These are phyloP conservation scores for Zhuqinia jingwanae DNA, from an alignment of 2,888 invertebrate species.

Conservation along the genomic window DNA sequence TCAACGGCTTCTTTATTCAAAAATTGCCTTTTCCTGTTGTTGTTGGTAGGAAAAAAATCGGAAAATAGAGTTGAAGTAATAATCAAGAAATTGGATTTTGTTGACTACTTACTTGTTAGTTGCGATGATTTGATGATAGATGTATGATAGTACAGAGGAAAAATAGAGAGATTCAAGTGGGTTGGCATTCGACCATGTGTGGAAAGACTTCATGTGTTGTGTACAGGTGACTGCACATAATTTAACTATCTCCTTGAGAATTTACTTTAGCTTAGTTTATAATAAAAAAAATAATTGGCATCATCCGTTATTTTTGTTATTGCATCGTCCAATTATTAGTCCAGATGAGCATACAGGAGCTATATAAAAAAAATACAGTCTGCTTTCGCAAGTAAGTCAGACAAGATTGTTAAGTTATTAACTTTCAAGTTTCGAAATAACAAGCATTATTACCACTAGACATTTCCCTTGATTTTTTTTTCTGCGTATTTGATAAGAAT, in stretches of 20 bases:
- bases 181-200: neutral
- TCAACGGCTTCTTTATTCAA: neutral
- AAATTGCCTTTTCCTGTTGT: conserved; percentile 45
- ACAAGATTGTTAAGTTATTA: neutral
- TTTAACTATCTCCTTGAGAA: neutral
- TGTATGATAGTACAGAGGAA: neutral
- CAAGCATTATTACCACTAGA: neutral
- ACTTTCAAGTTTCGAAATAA: too few relatives aligned
- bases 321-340: neutral
- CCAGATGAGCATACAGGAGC: neutral
- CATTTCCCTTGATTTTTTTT: neutral
- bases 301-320: neutral
- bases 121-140: neutral
- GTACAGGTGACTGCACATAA: neutral
- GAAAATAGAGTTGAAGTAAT: conserved; percentile 11
- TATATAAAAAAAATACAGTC: neutral
- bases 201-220: too few relatives aligned
- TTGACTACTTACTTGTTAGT: conserved; percentile 19
- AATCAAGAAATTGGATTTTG: conserved; percentile 47
- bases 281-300: neutral
- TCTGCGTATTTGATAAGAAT: neutral
- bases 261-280: neutral
- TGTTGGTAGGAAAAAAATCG: too few relatives aligned
- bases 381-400: neutral
- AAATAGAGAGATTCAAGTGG: neutral